Base-by-base conservation (phyloP, 64 coral and sea anemone species). In the Astreopora myriophthalma region DNA sequence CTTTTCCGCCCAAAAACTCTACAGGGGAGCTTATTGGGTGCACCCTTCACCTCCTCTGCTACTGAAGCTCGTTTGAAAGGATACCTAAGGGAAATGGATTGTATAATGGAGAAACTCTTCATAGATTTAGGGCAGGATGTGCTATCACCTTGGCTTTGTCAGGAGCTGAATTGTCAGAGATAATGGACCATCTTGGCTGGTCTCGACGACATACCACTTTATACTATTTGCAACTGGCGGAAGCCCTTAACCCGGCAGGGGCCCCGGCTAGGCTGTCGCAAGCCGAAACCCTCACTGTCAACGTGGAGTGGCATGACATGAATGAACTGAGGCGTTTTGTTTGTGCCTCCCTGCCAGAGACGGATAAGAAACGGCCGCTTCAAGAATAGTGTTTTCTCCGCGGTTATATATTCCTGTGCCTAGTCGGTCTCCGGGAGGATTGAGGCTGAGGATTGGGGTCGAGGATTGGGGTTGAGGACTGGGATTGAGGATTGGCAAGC, bases 101-200 rank as follows among this genome's bases (percentile, higher is more conserved):
- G 23, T 66, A 51, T 73, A 67, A 87, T 25, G 85, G 81, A 35
- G 81, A 85, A 40, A 68, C 81, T 23, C n/a, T 85, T 31, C 81
- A 85, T 83, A 46, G 79, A 8, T 83, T 83, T 83, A 49, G 79
- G n/a, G 79, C 23, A 10, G 79, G 79, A 35, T 83, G 79, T 58
- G 84, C 84, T 13, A 86, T 86, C 31, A 86, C 84, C 63, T 33
- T 86, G 35, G 84, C 84, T 5, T 32, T 86, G 58, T 68, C 84
- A 39, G 84, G 62, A 67, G 84, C 84, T 42, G 84, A 86, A 25
- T 32, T 69, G n/a, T 69, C 70, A 13, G 38, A 64, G 31, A 83
- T 83, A 3, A 83, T 83, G 79, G 79, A 83, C 28, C 79, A 63
- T 86, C 25, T 86, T 22, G 83, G 62, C 22, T 86, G 83, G 83